These are phyloP conservation scores for Cnemophilus loriae DNA, from an alignment of 2,113 vertebrate species.

Conservation along the genomic window DNA sequence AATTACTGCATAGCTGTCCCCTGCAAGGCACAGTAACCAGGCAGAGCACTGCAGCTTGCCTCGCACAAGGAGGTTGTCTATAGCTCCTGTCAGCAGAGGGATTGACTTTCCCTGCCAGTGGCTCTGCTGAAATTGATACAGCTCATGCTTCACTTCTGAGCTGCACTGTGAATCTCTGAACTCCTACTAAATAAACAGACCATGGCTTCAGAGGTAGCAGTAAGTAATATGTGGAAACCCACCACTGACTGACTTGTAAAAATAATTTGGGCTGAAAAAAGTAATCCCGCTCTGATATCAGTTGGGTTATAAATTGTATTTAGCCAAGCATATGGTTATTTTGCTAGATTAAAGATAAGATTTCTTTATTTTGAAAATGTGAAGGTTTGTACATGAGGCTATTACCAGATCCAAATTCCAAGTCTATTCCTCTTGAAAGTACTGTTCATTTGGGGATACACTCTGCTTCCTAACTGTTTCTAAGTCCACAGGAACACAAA, in stretches of 20 bases:
- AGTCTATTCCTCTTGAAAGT: not conserved
- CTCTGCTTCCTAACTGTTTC: not conserved
- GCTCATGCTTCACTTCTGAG: not conserved
- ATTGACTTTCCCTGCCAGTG: not conserved
- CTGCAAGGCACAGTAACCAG: not conserved
- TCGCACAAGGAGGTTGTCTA: not conserved
- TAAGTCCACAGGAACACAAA: not conserved
- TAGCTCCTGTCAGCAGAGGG: not conserved
- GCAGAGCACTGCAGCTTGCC: not conserved
- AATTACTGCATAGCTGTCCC: not conserved
- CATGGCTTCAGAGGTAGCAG: not conserved
- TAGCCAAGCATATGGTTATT: not conserved
- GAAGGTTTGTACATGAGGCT: not conserved
- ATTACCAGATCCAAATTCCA: not conserved
- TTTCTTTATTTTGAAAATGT: not conserved
- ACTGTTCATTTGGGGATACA: not conserved
- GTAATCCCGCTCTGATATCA: not conserved
- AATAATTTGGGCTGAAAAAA: not conserved
- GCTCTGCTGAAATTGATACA: not conserved
- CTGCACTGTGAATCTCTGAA: not conserved
- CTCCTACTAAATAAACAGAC: not conserved
- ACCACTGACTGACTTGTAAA: not conserved
- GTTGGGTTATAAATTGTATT: not conserved
- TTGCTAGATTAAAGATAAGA: not conserved
- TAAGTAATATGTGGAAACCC: not conserved